Base-by-base conservation (phyloP, 2,888 invertebrate species). In the Eledone cirrhosa region DNA sequence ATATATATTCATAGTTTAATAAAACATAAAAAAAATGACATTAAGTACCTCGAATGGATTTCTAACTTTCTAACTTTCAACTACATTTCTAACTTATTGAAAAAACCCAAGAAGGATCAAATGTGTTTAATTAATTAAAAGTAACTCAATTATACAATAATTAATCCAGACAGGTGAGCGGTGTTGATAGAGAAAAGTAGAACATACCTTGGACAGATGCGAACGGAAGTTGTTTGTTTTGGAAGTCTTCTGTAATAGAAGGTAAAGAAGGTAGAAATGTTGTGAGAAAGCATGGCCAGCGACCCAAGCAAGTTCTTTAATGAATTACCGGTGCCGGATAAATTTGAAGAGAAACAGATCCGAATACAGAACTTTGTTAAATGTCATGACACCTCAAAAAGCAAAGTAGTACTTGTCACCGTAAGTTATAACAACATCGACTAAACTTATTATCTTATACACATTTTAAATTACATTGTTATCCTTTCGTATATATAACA, bases 331-430 rank as follows among this genome's bases (percentile, higher is more conserved):
- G 81, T 83, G 47, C 87, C 87, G 27, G 84, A 83, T 7, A 83
- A 83, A 65, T 84, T 86, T 77, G 78, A 82, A 13, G 83, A 82
- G 69, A 84, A 83, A 47, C 83, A 81, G 27, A 53, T 78, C 22
- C 63, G 75, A 29, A 81, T 86, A 29, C 77, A 81, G 29, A 77
- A 78, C 5, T 87, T 87, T 82, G 80, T 85, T 2, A 69, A 79
- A 19, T 48, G 67, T 16, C 85, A 86, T 69, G 67, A 77, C 22
- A 77, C 78, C 48, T 78, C 67, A 67, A 93, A 94, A 79, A 93
- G 93, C 88, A 93, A 94, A 90, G 93, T 96, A 85, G 95, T 94
- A 77, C 92, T 96, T 81, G 93, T 96, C 29, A 96, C 88, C 29
- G 87, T 86, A 81, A 82, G 81, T 81, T 72, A 11, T 24, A n/a